Base-by-base conservation (phyloP, 2,888 invertebrate species). In the Idaea biselata region DNA sequence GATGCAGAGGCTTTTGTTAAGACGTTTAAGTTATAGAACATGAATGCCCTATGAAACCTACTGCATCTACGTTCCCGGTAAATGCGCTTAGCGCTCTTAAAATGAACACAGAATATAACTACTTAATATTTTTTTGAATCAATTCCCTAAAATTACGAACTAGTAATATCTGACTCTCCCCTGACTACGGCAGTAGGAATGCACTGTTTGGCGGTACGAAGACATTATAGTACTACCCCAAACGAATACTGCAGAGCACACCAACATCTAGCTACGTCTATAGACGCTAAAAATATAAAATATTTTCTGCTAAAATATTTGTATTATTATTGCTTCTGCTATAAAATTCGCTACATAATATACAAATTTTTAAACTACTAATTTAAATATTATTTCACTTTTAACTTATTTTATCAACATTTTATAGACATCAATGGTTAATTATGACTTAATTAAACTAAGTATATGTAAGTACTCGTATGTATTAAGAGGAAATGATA, bases 311-410 rank as follows among this genome's bases (percentile, higher is more conserved):
- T 44, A 44, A 11, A 11, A 44, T 7, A 44, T 44, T 55, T 55
- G 55, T 55, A 17, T 55, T 55, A 17, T 55, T 17, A 55, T 55
- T 55, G 55, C 55, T 55, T 55, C 16, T 16, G n/a, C 55, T 55
- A 55, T 8, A 17, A 55, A 53, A 55, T 17, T 7, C 17, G 16
- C 55, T 55, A 55, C 55, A 55, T 44, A n/a, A n/a, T n/a, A 44
- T 44, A 44, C 44, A 4, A 14, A 44, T 14, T n/a, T 55, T 55
- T 55, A 6, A 16, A 55, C 17, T 7, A 55, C 4, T 55, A 55
- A 14, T 55, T 55, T 55, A 4, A 55, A 17, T 55, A 16, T 6
- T n/a, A 17, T 55, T 16, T 16, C 55, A 55, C 44, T 44, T 44
- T 1, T 44, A 8, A 44, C 14, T 8, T 44, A 44, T 44, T 44